phyloP scores from a whole-genome alignment of 2,888 invertebrate genomes.

The Tortrix viridana region DNA sequence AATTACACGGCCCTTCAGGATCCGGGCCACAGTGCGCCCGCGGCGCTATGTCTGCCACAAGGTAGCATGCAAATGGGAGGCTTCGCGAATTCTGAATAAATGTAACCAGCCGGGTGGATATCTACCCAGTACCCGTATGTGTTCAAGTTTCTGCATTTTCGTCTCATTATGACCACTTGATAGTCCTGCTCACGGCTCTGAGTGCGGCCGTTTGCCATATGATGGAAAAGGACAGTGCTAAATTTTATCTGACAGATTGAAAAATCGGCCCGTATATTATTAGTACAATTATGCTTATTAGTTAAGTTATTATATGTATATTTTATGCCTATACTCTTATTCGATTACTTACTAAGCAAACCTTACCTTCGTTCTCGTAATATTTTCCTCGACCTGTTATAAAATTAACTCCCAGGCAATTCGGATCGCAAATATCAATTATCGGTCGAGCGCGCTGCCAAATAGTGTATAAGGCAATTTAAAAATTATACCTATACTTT shows the following conservation, averaged over 20 bases:
- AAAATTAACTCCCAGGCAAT: slow-evolving; percentile 56
- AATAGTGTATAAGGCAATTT: slow-evolving; percentile 38
- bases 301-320: no score
- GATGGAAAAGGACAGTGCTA: no score
- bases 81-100: slow-evolving; percentile 6
- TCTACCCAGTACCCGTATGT: no score
- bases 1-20: slow-evolving; percentile 20
- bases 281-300: no score
- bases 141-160: neutral
- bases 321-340: neutral
- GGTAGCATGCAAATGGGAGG: slow-evolving; percentile 18
- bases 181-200: no score
- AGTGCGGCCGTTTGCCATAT: no score
- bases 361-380: neutral
- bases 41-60: slow-evolving; percentile 6
- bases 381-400: slow-evolving; percentile 53
- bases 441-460: slow-evolving; percentile 48
- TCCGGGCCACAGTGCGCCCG: slow-evolving; percentile 14
- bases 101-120: neutral
- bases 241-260: no score
- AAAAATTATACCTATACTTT: slow-evolving; percentile 33
- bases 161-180: no score
- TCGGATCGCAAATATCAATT: slow-evolving; percentile 72
- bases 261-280: no score
- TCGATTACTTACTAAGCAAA: neutral